Evolutionary conservation across 2,888 invertebrate genomes (phyloP).

Genomic region (Ormyrus labotus): DNA sequence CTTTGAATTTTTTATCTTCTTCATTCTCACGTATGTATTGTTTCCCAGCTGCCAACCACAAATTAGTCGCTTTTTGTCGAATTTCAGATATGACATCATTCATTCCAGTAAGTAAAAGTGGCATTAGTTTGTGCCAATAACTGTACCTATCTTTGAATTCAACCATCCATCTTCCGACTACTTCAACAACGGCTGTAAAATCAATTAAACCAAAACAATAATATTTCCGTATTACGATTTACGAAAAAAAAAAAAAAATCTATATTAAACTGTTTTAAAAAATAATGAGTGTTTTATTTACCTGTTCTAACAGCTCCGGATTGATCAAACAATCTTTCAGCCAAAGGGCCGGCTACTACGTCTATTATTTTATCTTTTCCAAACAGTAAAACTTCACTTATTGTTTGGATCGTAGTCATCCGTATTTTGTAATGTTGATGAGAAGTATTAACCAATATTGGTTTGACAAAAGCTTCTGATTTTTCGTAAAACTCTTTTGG

Average conservation of each 20-base stretch:
- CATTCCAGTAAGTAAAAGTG: slow-evolving; percentile 88
- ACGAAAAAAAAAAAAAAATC: too few species aligned
- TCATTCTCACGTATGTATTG: slow-evolving; percentile 92
- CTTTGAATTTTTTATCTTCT: slow-evolving; percentile 84
- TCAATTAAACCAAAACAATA: slow-evolving; percentile 7
- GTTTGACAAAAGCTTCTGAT: slow-evolving; percentile 85
- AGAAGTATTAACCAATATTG: slow-evolving; percentile 83
- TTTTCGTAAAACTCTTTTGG: slow-evolving; percentile 85
- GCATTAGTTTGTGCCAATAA: slow-evolving; percentile 90
- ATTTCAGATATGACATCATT: slow-evolving; percentile 89
- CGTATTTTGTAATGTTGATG: slow-evolving; percentile 92
- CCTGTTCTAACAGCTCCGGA: slow-evolving; percentile 84
- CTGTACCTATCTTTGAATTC: slow-evolving; percentile 91
- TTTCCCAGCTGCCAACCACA: slow-evolving; percentile 86
- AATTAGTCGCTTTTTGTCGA: slow-evolving; percentile 79
- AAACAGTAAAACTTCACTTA: slow-evolving; percentile 80
- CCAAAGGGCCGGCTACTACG: slow-evolving; percentile 86
- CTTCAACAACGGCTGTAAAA: slow-evolving; percentile 82
- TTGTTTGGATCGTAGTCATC: slow-evolving; percentile 84
- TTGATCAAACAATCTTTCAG: slow-evolving; percentile 91
- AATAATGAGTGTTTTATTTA: slow-evolving; percentile 51
- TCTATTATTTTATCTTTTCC: slow-evolving; percentile 85
- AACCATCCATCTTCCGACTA: slow-evolving; percentile 87
- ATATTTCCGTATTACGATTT: slow-evolving; percentile 2
- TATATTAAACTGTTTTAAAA: background rate